Evolutionary conservation across 2,888 invertebrate genomes (phyloP), one percentile per base, ranked within the genome.

Genomic region (Orthosia incerta): DNA sequence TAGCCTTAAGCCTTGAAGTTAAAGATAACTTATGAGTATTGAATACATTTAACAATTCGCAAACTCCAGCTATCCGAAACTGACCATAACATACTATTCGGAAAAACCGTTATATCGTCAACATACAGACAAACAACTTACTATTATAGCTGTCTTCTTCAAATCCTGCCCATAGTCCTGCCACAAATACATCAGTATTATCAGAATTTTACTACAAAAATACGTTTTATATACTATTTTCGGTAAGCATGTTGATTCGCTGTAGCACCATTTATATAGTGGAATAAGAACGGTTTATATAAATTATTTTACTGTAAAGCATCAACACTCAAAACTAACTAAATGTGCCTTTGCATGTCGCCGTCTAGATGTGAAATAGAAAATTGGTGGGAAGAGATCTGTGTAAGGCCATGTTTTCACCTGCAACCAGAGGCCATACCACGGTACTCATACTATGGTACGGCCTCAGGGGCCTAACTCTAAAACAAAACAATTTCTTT

Each of bases 231-330:
- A 64, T 69, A 75, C 65, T 83, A 83, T 83, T 69, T 74, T 86
- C 73, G 77, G 83, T 86, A 82, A 89, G 84, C 84, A 83, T 83
- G 80, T 79, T 68, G 78, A 77, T 78, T 78, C 67, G 79, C 84
- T 84, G 82, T 89, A 89, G 89, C 89, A 89, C 88, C 88, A 86
- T 87, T 82, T 76, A 80, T 80, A 70, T 74, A 65, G 74, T 82
- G 79, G 74, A 80, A 69, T 79, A 73, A 82, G 77, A 82, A 83
- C 77, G 74, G 55, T 83, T 78, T 65, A 74, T 83, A 83, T 81
- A 85, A 82, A 85, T 81, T 81, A 79, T 74, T 79, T 81, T 81
- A 57, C 65, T 31, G 71, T 83, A 80, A 85, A 87, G 87, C 83
- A 77, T 85, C 72, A 83, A 88, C 86, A 86, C 84, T 77, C 84